A percentile compares a stretch with the other conserved stretches of the same genome.
phyloP scores from a whole-genome alignment of 2,888 invertebrate genomes.

The Brenthis hecate region DNA sequence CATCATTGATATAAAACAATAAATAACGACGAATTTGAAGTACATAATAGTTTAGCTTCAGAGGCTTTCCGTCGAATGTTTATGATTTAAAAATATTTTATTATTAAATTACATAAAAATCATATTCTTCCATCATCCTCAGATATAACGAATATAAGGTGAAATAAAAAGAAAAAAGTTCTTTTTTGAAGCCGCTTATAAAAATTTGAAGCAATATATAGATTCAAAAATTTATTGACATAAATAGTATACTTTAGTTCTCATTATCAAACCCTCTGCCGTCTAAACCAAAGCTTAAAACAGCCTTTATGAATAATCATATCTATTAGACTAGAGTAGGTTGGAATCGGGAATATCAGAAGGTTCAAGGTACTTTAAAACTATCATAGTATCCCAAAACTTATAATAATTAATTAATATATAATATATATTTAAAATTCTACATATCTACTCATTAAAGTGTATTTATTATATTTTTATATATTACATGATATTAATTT shows the following conservation, averaged over 20 bases:
- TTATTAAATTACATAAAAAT: no score
- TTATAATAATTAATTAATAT: not conserved
- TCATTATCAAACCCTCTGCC: not conserved
- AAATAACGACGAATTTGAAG: no score
- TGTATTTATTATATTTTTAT: no score
- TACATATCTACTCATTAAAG: not conserved
- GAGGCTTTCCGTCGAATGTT: no score
- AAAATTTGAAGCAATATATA: not conserved
- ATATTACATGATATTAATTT: no score
- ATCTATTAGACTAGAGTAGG: slow-evolving; percentile 2
- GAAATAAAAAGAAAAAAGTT: no score
- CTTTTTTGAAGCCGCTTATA: not conserved
- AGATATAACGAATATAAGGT: no score
- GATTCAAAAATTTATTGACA: not conserved
- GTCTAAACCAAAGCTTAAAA: slow-evolving; percentile 3
- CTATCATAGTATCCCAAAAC: not conserved
- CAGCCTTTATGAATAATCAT: slow-evolving; percentile 6
- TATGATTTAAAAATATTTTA: no score
- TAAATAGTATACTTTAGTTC: not conserved
- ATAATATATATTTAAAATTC: not conserved
- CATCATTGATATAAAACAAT: no score
- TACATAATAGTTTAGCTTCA: no score
- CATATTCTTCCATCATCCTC: no score
- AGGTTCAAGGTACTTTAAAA: not conserved
- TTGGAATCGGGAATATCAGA: not conserved